Percentiles rank a stretch among this genome's conserved stretches.
These are phyloP conservation scores for Aurelia coerulea DNA, from an alignment of 30 jellyfish, hydroid and myxozoan genomes.

Conservation along the genomic window DNA sequence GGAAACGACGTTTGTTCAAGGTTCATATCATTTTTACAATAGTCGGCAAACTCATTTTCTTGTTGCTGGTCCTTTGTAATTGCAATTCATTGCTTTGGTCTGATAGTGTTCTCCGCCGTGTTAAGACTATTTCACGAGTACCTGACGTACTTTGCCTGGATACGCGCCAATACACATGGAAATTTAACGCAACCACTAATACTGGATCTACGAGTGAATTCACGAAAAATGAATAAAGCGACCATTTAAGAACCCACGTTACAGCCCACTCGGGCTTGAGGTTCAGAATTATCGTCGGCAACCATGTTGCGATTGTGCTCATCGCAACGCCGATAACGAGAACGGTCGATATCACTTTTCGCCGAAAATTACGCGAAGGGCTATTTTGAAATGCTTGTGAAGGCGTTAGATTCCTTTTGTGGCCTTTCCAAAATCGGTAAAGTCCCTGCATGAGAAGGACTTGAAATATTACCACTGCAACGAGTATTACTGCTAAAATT, in stretches of 20 bases:
- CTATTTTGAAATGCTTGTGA: not conserved
- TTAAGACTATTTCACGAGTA: too few relatives aligned
- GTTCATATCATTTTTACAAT: too few relatives aligned
- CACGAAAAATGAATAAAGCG: constrained; percentile 55
- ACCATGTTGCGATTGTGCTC: constrained; percentile 61
- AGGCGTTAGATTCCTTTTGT: constrained; percentile 1
- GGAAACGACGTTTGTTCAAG: too few relatives aligned
- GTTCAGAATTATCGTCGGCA: constrained; percentile 62
- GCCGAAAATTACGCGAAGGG: constrained; percentile 1
- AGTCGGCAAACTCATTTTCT: too few relatives aligned
- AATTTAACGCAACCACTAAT: constrained; percentile 26
- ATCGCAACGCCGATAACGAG: constrained; percentile 43
- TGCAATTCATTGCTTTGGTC: too few relatives aligned
- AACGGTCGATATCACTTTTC: constrained; percentile 15
- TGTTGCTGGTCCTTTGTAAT: too few relatives aligned
- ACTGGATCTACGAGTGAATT: constrained; percentile 57
- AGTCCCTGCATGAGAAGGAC: constrained; percentile 30
- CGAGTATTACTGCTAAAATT: constrained; percentile 6
- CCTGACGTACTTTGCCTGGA: constrained; percentile 8
- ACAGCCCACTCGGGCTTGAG: constrained; percentile 38
- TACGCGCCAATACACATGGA: not conserved
- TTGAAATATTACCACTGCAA: constrained; percentile 34
- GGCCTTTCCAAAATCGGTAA: constrained; percentile 34
- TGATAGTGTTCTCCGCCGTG: too few relatives aligned
- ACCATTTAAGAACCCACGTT: constrained; percentile 46